Evolutionary conservation across 2,888 invertebrate genomes (phyloP), one percentile per base, ranked within the genome.

Genomic region (Exocentrus adspersus): DNA sequence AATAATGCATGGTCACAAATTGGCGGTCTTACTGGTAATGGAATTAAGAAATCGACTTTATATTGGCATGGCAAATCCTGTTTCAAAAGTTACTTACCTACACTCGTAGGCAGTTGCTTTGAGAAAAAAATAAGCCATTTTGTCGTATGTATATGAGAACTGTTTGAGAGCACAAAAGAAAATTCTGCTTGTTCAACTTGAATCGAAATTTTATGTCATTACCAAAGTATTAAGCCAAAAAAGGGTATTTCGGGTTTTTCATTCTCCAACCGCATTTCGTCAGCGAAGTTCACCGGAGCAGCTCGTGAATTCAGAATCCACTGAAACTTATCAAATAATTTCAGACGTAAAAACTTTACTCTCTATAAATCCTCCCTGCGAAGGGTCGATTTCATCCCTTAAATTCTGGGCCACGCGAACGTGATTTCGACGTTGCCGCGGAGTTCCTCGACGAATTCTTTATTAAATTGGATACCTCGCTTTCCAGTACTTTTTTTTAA

Each of bases 291-390:
- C 53, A 54, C 54, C 43, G 28, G 16, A 53, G 24, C 24, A 60
- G 42, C 46, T 19, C 52, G 4, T 51, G 63, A 58, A 58, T 62
- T 51, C 53, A 17, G 43, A 64, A 67, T 62, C 58, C 45, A 30
- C 51, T 28, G 48, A 61, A 59, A 65, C 46, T 65, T 65, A 59
- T 53, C 57, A 58, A 57, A 54, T 46, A 61, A 60, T 45, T 53
- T 51, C 32, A 45, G 60, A 43, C 60, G 24, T 43, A 30, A 53
- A 58, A 61, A 58, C 30, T 65, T 59, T 41, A 43, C 53, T 62
- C 61, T 53, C 59, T 50, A 53, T 59, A 63, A 52, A 63, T 63
- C 53, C 41, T 5, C 48, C 48, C 16, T 53, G 46, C 52, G 43
- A 45, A 54, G 53, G 63, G 63, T 59, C 48, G 43, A 12, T 56